Base-by-base conservation (phyloP, 2,797 vertebrate species). In the Triplophysa bombifrons region DNA sequence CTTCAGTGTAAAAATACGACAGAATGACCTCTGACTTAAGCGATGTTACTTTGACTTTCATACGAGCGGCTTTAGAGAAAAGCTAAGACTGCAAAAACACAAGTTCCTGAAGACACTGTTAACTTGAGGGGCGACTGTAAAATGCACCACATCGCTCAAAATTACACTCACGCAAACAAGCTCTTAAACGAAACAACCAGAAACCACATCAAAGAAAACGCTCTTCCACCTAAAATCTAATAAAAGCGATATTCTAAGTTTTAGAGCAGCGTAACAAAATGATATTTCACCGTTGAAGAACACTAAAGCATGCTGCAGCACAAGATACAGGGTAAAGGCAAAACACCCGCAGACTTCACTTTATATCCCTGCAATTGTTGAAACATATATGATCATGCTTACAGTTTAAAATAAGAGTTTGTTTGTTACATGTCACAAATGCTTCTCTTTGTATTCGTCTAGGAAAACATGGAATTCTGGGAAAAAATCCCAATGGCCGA, bases 231-330 rank as follows among this genome's bases (percentile, higher is more conserved):
- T 41, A 30, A 58, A 44, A 51, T 22, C 11, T 41, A 53, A 38
- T 8, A 3, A 25, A 17, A 50, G 34, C 22, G n/a, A 70, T 19
- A 7, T 46, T 30, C 0, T 2, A 6, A n/a, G 4, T 67, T 66
- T 27, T 11, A 61, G 22, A 82, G 70, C 74, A 74, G 75, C 50
- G 50, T 22, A 63, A 51, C 61, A 80, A 67, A 55, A 61, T 63
- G 72, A 83, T 77, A 80, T 80, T 83, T 78, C 78, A 72, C 12
- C 5, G 25, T 74, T 48, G 61, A 55, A n/a, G 1, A 72, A 27
- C 68, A 63, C 19, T 8, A 71, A 70, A 56, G 19, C 11, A 72
- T 56, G 53, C 71, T 46, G 22, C 68, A 80, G 73, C 55, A 72
- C 48, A 80, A 46, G 68, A 17, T 64, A 58, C 44, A 51, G 34